Base-by-base conservation (phyloP, 1,140 invertebrate species). In the Achroia grisella region DNA sequence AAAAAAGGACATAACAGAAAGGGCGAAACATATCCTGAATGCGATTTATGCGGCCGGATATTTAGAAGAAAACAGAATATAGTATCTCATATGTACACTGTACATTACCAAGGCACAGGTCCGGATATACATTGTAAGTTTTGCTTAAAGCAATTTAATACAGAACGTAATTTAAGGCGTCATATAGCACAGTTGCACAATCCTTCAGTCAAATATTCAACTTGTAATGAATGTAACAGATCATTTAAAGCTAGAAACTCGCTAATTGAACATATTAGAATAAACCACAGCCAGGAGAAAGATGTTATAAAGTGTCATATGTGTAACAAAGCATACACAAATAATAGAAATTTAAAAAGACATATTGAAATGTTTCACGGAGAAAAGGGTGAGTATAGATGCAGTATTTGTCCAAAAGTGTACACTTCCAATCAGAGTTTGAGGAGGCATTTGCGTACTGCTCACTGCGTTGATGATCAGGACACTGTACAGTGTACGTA, bases 21-120 rank as follows among this genome's bases (percentile, higher is more conserved):
- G 8, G 48, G 53, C 1, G 64, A 78, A 34, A 50, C 59, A 0
- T 64, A 62, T 8, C 78, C 78, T 0, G 75, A 82, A 44, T 82
- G 75, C 28, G 75, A 82, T 28, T n/a, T 79, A 1, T 82, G 78
- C 32, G 78, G 78, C 0, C 49, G 70, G 11, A 66, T 76, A 0
- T 82, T 78, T 23, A 72, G 70, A 0, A 62, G 78, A 37, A 79
- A 74, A 60, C 70, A 79, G 13, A 82, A 79, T 31, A 68, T 82
- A 1, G 49, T 56, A 2, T 72, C 70, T 0, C 78, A 82, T 28
- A 79, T 82, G 74, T 61, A 70, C 1, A 72, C 69, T 0, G 67
- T 74, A 0, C 78, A 82, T 44, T 41, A 71, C 11, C 66, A 71
- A 58, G 60, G 58, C 0, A 13, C 48, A 4, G 53, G 48, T 0